Conservation (phyloP, 2,888 invertebrate genomes). For the Sisyra nigra region DNA sequence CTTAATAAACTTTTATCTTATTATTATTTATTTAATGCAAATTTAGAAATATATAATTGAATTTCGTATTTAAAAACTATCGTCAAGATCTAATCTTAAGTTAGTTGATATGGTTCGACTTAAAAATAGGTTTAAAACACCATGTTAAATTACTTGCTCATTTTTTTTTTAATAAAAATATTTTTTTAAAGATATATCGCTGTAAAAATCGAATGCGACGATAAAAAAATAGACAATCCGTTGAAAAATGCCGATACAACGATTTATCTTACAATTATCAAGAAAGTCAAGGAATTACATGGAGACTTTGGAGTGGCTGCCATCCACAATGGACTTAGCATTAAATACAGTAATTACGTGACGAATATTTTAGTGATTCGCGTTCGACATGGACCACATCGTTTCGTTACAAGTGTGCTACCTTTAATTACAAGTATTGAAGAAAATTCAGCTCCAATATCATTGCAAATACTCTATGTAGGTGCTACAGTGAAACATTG, state of each 20-base stretch:
- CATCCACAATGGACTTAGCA: slow-evolving; percentile 50
- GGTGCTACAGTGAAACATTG: slow-evolving; percentile 70
- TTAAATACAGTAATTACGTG: slow-evolving; percentile 63
- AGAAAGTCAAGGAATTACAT: slow-evolving; percentile 49
- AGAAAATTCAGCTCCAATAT: slow-evolving; percentile 32
- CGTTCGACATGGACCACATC: slow-evolving; percentile 58
- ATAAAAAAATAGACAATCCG: slow-evolving; percentile 22
- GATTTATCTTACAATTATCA: slow-evolving; percentile 38
- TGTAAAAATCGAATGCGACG: slow-evolving; percentile 39
- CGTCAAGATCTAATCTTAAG: no score
- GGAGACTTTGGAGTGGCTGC: slow-evolving; percentile 64
- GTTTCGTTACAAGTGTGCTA: slow-evolving; percentile 47
- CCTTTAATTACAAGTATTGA: slow-evolving; percentile 54
- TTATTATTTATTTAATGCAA: no score
- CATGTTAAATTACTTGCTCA: no score
- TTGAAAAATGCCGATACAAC: slow-evolving; percentile 23
- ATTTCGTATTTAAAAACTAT: no score
- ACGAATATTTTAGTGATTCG: slow-evolving; percentile 60
- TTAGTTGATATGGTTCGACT: slow-evolving; percentile 40
- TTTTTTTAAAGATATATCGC: slow-evolving; percentile 44
- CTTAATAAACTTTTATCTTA: no score
- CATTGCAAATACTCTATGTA: slow-evolving; percentile 48
- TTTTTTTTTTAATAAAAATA: slow-evolving; percentile 8
- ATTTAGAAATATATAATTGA: no score
- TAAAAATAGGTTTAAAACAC: slow-evolving; percentile 40